phyloP scores from a whole-genome alignment of 2,113 vertebrate species.

The Sphaerodactylus townsendi region DNA sequence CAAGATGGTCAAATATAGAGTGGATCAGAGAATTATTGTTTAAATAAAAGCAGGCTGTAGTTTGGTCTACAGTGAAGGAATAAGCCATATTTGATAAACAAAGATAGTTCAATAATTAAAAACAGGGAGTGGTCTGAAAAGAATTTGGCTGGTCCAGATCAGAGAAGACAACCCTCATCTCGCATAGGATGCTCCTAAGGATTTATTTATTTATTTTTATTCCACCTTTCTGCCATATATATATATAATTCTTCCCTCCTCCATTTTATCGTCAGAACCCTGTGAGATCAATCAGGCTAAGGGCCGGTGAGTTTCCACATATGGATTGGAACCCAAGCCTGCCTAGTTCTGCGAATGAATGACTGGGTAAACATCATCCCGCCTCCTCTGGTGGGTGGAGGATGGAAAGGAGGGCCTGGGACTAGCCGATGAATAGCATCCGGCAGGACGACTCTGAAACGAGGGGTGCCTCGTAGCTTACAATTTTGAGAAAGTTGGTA shows the following conservation, averaged over 20 bases:
- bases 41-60: not conserved
- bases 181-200: no score
- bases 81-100: not conserved
- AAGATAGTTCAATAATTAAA: not conserved
- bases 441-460: not conserved
- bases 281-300: no score
- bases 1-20: not conserved
- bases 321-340: no score
- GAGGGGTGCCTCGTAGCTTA: not conserved
- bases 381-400: not conserved
- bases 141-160: no score
- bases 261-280: no score
- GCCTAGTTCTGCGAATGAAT: not conserved
- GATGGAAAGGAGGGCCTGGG: not conserved
- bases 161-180: no score
- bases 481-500: not conserved
- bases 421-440: not conserved
- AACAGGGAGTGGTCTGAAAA: no score
- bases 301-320: no score
- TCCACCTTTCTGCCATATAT: no score
- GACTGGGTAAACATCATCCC: not conserved
- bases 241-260: no score
- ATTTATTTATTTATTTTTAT: no score
- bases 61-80: not conserved
- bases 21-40: not conserved